Percentiles rank a stretch among this genome's conserved stretches.
phyloP scores from a whole-genome alignment of 2,888 invertebrate genomes.

The Chirona hameri region DNA sequence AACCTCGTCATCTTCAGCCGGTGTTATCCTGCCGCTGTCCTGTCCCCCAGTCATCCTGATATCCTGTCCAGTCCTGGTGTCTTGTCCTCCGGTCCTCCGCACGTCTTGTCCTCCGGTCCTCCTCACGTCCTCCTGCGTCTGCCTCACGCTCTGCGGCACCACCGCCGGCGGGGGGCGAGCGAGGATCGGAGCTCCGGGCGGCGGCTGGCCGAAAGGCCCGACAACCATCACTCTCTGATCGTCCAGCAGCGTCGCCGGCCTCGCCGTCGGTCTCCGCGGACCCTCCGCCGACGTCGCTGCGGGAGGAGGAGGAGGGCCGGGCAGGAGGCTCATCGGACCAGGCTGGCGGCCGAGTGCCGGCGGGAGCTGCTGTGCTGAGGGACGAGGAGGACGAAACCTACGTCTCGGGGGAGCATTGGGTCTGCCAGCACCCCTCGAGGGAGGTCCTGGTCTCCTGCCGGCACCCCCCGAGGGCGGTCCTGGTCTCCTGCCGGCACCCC shows the following conservation, averaged over 20 bases:
- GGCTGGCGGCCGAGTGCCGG: background rate
- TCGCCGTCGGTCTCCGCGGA: background rate
- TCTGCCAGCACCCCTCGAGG: background rate
- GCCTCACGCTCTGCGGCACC: too few relatives aligned
- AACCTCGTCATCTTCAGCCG: too few relatives aligned
- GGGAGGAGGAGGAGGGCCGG: background rate
- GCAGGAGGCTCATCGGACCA: background rate
- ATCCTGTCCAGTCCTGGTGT: too few relatives aligned
- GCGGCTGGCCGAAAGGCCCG: background rate
- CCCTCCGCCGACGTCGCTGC: background rate
- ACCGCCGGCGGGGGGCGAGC: background rate
- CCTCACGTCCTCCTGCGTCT: too few relatives aligned
- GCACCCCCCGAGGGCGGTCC: background rate
- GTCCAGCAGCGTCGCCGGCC: background rate
- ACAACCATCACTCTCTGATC: background rate
- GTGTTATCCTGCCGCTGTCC: too few relatives aligned
- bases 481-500: background rate
- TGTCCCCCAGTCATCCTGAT: too few relatives aligned
- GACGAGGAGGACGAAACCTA: background rate
- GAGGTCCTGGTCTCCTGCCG: background rate
- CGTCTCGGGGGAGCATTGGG: background rate
- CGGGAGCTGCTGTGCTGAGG: background rate
- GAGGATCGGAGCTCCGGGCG: background rate
- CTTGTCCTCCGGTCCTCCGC: too few relatives aligned
- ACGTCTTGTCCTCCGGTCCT: too few relatives aligned